Evolutionary conservation across 2,113 vertebrate species (phyloP).

Genomic region (Pleuronectes platessa): DNA sequence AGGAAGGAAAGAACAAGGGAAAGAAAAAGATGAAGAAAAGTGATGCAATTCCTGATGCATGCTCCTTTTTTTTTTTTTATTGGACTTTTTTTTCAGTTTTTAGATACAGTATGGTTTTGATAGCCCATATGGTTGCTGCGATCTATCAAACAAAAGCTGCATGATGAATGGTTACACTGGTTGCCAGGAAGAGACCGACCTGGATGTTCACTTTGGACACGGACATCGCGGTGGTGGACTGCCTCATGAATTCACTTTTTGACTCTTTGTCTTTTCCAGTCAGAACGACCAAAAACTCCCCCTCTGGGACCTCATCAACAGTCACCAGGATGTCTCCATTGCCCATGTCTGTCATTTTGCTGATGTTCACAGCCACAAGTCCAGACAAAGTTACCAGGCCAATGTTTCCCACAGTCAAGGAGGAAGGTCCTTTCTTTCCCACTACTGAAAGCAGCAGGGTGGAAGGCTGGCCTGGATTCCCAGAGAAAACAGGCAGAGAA

Average conservation of each 20-base stretch:
- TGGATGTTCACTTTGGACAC: conserved; percentile 74
- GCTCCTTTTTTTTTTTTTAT: neutral
- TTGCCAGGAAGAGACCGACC: conserved; percentile 50
- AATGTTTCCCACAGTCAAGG: conserved; percentile 58
- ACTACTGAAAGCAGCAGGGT: conserved; percentile 74
- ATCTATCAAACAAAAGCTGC: neutral
- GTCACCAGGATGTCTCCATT: conserved; percentile 74
- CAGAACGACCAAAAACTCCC: conserved; percentile 76
- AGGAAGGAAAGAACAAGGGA: neutral
- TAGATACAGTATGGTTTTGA: neutral
- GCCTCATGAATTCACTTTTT: conserved; percentile 76
- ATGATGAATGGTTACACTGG: neutral
- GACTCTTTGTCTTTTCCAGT: conserved; percentile 73
- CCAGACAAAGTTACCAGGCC: conserved; percentile 63
- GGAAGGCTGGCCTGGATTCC: conserved; percentile 60
- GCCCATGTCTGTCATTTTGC: conserved; percentile 63
- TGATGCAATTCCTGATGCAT: neutral
- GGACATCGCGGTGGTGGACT: conserved; percentile 80
- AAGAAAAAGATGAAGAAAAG: neutral
- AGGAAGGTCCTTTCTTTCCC: conserved; percentile 74
- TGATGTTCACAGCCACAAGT: conserved; percentile 18
- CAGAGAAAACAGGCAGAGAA: neutral
- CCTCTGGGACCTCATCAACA: conserved; percentile 60
- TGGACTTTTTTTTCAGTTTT: neutral
- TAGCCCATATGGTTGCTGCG: neutral